Percentiles rank a stretch among this genome's conserved stretches.
These are phyloP conservation scores for Agriotes lineatus DNA, from an alignment of 2,888 invertebrate species.

Conservation along the genomic window DNA sequence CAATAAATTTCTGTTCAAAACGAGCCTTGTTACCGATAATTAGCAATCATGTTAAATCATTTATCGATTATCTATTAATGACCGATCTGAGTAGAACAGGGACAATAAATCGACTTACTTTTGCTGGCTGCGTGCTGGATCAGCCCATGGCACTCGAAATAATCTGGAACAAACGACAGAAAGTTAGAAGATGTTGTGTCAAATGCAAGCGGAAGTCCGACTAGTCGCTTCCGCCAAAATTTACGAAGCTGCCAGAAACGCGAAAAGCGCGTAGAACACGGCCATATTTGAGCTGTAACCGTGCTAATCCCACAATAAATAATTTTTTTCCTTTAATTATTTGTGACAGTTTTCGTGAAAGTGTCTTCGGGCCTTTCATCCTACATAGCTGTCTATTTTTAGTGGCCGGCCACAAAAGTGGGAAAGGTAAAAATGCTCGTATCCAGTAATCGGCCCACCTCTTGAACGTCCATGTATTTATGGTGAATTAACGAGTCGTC, in stretches of 20 bases:
- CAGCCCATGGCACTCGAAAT: slow-evolving; percentile 41
- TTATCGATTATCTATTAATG: slow-evolving; percentile 11
- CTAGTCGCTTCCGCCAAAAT: no score
- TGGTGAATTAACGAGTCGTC: slow-evolving; percentile 36
- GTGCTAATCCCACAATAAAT: slow-evolving; percentile 18
- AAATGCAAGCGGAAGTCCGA: not conserved
- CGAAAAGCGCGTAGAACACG: not conserved
- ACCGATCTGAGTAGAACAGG: not conserved
- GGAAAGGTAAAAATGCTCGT: not conserved
- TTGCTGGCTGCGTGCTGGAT: slow-evolving; percentile 19
- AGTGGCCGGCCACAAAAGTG: not conserved
- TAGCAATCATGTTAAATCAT: slow-evolving; percentile 25
- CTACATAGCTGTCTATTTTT: slow-evolving; percentile 22
- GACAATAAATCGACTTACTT: slow-evolving; percentile 27
- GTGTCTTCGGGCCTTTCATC: slow-evolving; percentile 18
- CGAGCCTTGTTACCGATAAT: slow-evolving; percentile 24
- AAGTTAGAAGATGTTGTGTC: slow-evolving; percentile 5
- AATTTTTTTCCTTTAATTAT: slow-evolving; percentile 20
- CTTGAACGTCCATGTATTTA: slow-evolving; percentile 13
- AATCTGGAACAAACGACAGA: slow-evolving; percentile 36
- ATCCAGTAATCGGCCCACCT: not conserved
- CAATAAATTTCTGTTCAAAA: slow-evolving; percentile 12
- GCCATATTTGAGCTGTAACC: slow-evolving; percentile 1
- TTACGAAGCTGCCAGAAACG: not conserved
- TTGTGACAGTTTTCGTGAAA: slow-evolving; percentile 24